These are phyloP conservation scores for Sepioteuthis lessoniana DNA, from an alignment of 2,888 invertebrate genomes.

Conservation along the genomic window DNA sequence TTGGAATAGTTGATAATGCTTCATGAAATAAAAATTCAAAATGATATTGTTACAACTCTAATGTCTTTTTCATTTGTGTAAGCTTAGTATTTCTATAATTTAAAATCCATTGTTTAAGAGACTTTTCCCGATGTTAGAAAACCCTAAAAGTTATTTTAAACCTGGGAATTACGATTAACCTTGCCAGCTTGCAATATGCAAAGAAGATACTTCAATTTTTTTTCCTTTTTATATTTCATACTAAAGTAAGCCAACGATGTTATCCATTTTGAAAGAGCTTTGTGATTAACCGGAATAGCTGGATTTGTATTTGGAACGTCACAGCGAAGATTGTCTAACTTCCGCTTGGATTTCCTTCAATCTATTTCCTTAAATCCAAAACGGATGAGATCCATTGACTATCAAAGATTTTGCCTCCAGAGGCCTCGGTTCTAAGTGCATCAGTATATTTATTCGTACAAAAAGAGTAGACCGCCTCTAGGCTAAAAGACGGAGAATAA, in stretches of 20 bases:
- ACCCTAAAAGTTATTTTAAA: background rate
- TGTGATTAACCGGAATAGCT: background rate
- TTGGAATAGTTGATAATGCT: too few species aligned
- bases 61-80: too few species aligned
- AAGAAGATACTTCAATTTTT: background rate
- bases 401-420: background rate
- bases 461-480: background rate
- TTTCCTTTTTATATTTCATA: background rate
- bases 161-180: background rate
- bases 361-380: background rate
- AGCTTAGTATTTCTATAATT: background rate
- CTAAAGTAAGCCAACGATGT: background rate
- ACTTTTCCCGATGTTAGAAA: background rate
- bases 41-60: too few species aligned
- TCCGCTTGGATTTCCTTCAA: background rate
- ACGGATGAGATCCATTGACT: background rate
- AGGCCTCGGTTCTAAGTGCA: background rate
- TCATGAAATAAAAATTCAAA: too few species aligned
- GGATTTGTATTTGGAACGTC: background rate
- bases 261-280: background rate
- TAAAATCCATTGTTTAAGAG: background rate
- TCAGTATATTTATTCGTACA: background rate
- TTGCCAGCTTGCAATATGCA: background rate
- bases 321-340: background rate
- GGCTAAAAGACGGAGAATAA: background rate